Evolutionary conservation across 2,888 invertebrate species (phyloP), one percentile per base, ranked within the genome.

Genomic region (Anoplius nigerrimus): DNA sequence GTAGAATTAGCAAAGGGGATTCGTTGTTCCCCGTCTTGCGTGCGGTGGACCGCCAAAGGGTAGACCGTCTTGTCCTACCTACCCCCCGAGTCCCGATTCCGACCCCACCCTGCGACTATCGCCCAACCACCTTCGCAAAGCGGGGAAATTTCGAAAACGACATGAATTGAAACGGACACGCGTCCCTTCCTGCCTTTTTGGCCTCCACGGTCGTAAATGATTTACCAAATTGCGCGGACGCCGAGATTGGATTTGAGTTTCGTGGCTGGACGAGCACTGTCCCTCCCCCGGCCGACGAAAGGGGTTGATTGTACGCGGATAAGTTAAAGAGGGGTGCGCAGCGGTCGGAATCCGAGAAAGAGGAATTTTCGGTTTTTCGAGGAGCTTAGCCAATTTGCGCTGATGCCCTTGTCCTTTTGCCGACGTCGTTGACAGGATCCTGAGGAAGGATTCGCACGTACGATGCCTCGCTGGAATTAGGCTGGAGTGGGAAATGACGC

Each of bases 1-100:
- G 79, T 82, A 76, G 83, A 85, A 84, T 85, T 84, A 84, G 81
- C 81, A 79, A 82, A 81, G 80, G 83, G 84, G 76, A 72, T 75
- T 74, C 72, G 62, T 72, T 57, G 73, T 66, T 76, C 74, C 70
- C 67, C 72, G 73, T 79, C 82, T 82, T 78, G 80, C 82, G 79
- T 82, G 82, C 74, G 78, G 81, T 78, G 78, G 77, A 80, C 80
- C 80, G 48, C 77, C 74, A 66, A 76, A 78, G 74, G 72, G 72
- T 66, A 62, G 62, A 63, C n/a, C 54, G 34, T 46, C 65, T 59
- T 20, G 34, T 43, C 55, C 61, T 43, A n/a, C n/a, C 43, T n/a
- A 27, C 54, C 16, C 56, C 45, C 55, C 48, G 15, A 6, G 45
- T 42, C 22, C 42, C 27, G 42, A 61, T 20, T 56, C 22, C 34